These are phyloP conservation scores for Abramis brama DNA, from an alignment of 2,113 vertebrate species.

Conservation along the genomic window DNA sequence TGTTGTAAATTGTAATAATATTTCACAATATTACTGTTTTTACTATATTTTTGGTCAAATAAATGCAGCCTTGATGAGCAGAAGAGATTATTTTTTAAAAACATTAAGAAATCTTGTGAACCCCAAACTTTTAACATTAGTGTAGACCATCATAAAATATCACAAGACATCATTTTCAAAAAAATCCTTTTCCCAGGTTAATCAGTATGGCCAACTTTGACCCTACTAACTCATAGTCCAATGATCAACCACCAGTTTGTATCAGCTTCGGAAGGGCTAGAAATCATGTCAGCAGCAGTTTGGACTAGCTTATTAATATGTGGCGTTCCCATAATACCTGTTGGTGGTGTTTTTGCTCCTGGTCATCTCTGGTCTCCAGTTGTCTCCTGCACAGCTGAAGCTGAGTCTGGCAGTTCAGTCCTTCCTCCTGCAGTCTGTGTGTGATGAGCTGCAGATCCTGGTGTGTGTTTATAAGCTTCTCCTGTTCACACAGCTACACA, in stretches of 20 bases:
- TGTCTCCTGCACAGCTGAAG: conserved; percentile 46
- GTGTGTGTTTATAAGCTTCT: conserved; percentile 44
- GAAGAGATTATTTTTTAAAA: too few species aligned
- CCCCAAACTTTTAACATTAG: too few species aligned
- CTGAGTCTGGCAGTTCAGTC: conserved; percentile 42
- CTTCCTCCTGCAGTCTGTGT: conserved; percentile 54
- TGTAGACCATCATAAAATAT: too few species aligned
- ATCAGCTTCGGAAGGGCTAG: background rate
- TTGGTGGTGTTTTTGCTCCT: conserved; percentile 44
- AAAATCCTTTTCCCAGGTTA: too few species aligned
- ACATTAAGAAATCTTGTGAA: too few species aligned
- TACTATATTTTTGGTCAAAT: too few species aligned
- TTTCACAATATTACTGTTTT: too few species aligned
- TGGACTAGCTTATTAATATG: background rate
- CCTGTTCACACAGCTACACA: conserved; percentile 52
- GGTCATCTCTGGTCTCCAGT: conserved; percentile 43
- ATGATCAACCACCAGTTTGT: background rate
- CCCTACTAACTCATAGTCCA: background rate
- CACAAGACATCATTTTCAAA: too few species aligned
- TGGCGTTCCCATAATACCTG: conserved; percentile 52
- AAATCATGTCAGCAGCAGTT: too few species aligned
- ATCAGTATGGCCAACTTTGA: too few species aligned
- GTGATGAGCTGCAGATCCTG: conserved; percentile 57
- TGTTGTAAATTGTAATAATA: too few species aligned
- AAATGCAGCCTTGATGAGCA: too few species aligned